Percentiles rank a stretch among this genome's conserved stretches.
These are phyloP conservation scores for Thunnus thynnus DNA, from an alignment of 2,113 vertebrate genomes.

Conservation along the genomic window DNA sequence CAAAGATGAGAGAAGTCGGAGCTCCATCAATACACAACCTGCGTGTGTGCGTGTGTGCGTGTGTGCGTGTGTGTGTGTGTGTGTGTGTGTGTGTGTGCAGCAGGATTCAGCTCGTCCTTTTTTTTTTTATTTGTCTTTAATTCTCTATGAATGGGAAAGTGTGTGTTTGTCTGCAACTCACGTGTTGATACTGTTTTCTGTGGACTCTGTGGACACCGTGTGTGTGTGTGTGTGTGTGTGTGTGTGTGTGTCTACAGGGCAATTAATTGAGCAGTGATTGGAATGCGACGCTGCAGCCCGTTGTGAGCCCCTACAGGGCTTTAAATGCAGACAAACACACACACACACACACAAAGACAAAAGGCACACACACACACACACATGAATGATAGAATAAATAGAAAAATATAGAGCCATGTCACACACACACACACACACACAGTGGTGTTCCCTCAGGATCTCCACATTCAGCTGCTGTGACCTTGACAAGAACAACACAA, in stretches of 20 bases:
- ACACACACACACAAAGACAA: neutral
- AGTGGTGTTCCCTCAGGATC: constrained; percentile 65
- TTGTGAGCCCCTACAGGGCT: constrained; percentile 59
- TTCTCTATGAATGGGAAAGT: constrained; percentile 77
- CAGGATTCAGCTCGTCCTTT: neutral
- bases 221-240: constrained; percentile 39
- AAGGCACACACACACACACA: neutral
- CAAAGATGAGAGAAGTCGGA: constrained; percentile 29
- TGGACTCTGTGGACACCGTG: constrained; percentile 28
- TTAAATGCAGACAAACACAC: constrained; percentile 62
- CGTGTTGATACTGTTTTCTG: constrained; percentile 38
- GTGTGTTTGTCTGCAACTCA: constrained; percentile 66
- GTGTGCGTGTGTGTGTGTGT: neutral
- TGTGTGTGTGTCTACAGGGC: constrained; percentile 43
- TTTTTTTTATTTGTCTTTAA: constrained; percentile 40
- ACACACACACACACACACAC: constrained; percentile 54
- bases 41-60: neutral
- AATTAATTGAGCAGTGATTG: constrained; percentile 70
- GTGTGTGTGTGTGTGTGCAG: neutral
- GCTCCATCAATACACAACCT: constrained; percentile 14
- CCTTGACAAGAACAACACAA: constrained; percentile 74
- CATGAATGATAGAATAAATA: constrained; percentile 23
- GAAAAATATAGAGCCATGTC: constrained; percentile 41
- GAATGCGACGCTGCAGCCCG: constrained; percentile 60
- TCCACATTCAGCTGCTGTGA: constrained; percentile 68